A percentile compares a stretch with the other conserved stretches of the same genome.
phyloP scores from a whole-genome alignment of 2,888 invertebrate genomes.

The Petrophora chlorosata region DNA sequence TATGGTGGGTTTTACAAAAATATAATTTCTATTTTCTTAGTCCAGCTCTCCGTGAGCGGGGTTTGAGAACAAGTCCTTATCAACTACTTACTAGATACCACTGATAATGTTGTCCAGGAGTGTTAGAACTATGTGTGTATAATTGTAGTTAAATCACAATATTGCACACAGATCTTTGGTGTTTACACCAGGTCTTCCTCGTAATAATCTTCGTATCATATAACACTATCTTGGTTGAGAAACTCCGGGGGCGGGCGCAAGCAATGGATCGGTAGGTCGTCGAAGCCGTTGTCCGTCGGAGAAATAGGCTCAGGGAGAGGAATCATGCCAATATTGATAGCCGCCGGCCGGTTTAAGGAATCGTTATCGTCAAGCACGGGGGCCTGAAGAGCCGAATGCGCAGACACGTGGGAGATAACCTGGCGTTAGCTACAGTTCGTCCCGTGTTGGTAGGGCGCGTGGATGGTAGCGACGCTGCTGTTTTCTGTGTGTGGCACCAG shows the following conservation, averaged over 20 bases:
- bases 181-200: conserved; percentile 73
- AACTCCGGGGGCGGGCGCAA: conserved; percentile 50
- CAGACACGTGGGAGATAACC: conserved; percentile 42
- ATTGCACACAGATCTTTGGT: conserved; percentile 18
- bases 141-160: background rate
- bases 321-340: conserved; percentile 12
- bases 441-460: conserved; percentile 65
- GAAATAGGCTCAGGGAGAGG: conserved; percentile 10
- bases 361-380: conserved; percentile 30
- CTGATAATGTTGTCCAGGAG: no score
- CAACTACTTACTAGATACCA: no score
- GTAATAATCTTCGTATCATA: conserved; percentile 72
- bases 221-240: conserved; percentile 52
- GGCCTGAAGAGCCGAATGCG: conserved; percentile 21
- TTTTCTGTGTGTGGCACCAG: conserved; percentile 61
- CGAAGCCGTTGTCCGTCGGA: conserved; percentile 28
- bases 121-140: no score
- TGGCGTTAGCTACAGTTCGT: conserved; percentile 71
- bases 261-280: conserved; percentile 49
- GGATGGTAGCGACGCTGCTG: conserved; percentile 70
- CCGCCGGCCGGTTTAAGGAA: background rate
- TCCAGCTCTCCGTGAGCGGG: no score
- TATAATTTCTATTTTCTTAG: no score
- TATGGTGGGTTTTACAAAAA: no score
- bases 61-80: no score